Percentiles rank a stretch among this genome's conserved stretches.
Conservation (phyloP, 2,888 invertebrate species). For the Sceliomorpha sp. region DNA sequence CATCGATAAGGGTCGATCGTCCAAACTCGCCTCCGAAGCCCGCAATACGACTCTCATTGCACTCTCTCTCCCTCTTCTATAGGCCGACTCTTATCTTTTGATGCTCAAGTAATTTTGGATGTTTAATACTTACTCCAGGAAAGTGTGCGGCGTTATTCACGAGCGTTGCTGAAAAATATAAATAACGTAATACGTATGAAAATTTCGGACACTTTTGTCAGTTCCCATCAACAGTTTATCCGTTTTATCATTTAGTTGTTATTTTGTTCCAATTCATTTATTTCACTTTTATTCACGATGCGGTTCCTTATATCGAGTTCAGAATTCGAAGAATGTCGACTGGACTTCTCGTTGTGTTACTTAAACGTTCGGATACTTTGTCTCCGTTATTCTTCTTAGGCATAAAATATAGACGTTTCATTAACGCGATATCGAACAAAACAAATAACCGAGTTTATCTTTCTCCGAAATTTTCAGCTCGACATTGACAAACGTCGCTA, state of each 20-base stretch:
- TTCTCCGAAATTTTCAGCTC: conserved; percentile 23
- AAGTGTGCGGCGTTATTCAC: no score
- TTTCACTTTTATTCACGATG: no score
- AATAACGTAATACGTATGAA: no score
- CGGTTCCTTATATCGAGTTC: no score
- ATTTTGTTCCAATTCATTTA: no score
- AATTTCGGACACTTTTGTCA: no score
- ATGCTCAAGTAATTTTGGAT: conserved; percentile 43
- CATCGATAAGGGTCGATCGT: conserved; percentile 70
- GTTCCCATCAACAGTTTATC: no score
- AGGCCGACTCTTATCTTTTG: conserved; percentile 40
- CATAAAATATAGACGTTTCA: conserved; percentile 23
- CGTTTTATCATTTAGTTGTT: no score
- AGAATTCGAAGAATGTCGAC: no score
- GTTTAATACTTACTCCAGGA: conserved; percentile 32
- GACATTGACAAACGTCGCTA: conserved; percentile 46
- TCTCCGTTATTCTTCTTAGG: background rate
- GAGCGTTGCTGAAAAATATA: no score
- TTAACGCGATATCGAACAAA: background rate
- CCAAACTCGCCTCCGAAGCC: conserved; percentile 23
- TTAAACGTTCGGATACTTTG: no score
- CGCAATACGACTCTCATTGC: conserved; percentile 37
- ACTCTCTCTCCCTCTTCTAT: conserved; percentile 41
- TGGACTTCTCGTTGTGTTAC: no score
- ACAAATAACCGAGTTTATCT: conserved; percentile 33